These are phyloP conservation scores for Thaumetopoea pityocampa DNA, from an alignment of 1,140 invertebrate genomes.

Conservation along the genomic window DNA sequence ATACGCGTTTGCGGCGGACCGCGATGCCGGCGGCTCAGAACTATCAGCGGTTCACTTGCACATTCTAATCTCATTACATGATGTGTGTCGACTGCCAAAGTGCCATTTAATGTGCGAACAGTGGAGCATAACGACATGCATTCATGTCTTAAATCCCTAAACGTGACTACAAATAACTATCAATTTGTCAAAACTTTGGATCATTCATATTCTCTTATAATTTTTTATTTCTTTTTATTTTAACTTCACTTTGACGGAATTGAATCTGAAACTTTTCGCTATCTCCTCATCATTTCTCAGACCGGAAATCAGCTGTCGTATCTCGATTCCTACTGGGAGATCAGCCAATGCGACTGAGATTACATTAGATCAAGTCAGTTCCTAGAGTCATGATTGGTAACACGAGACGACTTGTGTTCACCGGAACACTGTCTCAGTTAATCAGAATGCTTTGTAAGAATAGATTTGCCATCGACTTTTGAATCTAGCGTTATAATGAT, in stretches of 20 bases:
- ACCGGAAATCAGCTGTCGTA: constrained; percentile 63
- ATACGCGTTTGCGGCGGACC: constrained; percentile 45
- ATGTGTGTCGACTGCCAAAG: constrained; percentile 17
- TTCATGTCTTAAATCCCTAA: too few species aligned
- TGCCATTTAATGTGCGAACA: constrained; percentile 1
- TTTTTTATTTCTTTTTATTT: too few species aligned
- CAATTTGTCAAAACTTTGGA: too few species aligned
- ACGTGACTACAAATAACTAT: too few species aligned
- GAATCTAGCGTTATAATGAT: constrained; percentile 7
- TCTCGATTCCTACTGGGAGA: constrained; percentile 51
- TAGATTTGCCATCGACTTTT: constrained; percentile 30
- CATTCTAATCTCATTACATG: constrained; percentile 1
- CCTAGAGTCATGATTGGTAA: constrained; percentile 40
- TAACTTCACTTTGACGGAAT: constrained; percentile 8
- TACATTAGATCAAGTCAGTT: constrained; percentile 47
- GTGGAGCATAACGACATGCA: too few species aligned
- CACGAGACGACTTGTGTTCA: constrained; percentile 29
- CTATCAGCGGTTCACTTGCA: constrained; percentile 1
- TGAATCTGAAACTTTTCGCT: constrained; percentile 16
- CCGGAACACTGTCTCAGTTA: constrained; percentile 33
- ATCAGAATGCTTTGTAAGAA: constrained; percentile 38
- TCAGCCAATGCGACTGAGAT: constrained; percentile 45
- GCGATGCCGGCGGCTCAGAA: constrained; percentile 36
- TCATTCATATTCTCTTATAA: too few species aligned
- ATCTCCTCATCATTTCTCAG: constrained; percentile 13